Conservation (phyloP, 2,888 invertebrate genomes). For the Apamea sordens region DNA sequence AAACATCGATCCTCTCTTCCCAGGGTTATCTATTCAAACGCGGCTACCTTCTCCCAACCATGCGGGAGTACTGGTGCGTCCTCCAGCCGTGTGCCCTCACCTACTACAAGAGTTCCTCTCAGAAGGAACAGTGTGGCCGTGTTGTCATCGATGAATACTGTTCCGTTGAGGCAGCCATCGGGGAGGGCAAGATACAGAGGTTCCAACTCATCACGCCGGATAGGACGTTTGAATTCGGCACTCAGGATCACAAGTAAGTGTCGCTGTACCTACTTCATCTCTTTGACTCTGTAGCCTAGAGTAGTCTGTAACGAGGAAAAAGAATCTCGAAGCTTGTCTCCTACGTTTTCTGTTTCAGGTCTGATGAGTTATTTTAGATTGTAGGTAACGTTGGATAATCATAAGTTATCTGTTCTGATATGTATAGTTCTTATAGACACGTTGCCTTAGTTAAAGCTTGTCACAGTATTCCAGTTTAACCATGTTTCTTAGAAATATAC, state of each 20-base stretch:
- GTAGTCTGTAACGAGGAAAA: background rate
- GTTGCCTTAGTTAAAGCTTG: too few relatives aligned
- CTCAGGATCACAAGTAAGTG: slow-evolving; percentile 93
- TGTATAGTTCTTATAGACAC: background rate
- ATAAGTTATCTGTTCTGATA: background rate
- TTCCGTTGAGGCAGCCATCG: slow-evolving; percentile 91
- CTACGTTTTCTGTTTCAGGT: background rate
- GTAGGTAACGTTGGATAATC: background rate
- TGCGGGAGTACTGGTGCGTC: slow-evolving; percentile 95
- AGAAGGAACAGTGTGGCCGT: slow-evolving; percentile 92
- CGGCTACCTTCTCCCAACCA: slow-evolving; percentile 93
- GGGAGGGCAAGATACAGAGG: slow-evolving; percentile 90
- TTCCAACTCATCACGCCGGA: slow-evolving; percentile 93
- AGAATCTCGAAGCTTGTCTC: background rate
- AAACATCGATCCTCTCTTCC: slow-evolving; percentile 44
- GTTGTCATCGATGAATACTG: slow-evolving; percentile 92
- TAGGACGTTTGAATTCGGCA: slow-evolving; percentile 93
- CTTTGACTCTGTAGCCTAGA: too few relatives aligned
- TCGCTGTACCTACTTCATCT: background rate
- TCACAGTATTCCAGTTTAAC: background rate
- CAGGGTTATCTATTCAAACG: slow-evolving; percentile 94
- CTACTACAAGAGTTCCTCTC: slow-evolving; percentile 93
- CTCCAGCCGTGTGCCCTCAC: slow-evolving; percentile 93
- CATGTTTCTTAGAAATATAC: background rate
- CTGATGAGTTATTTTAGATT: background rate